Base-by-base conservation (phyloP, 2,888 invertebrate genomes). In the Agonopterix alstromeriana region DNA sequence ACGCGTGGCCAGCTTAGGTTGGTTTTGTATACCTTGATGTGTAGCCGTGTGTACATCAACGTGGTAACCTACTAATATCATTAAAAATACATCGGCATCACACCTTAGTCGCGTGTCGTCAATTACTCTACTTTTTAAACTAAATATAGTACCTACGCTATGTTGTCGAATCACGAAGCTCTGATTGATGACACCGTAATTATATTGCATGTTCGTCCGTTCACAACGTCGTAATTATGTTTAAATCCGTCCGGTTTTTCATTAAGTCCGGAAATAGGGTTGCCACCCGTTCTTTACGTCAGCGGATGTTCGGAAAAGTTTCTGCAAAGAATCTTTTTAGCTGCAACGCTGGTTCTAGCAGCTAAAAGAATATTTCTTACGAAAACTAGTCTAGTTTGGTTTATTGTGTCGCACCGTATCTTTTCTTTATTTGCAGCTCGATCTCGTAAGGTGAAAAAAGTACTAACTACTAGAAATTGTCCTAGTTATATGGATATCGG, bases 161-260 rank as follows among this genome's bases (percentile, higher is more conserved):
- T 36, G 45, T 36, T 12, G 14, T 45, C 14, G 36, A 45, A 45
- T 36, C 45, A 36, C 43, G 10, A 10, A 12, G 45, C 36, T 10
- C 9, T 45, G 45, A 45, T 45, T 45, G 14, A 45, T 45, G 45
- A 36, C 36, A 14, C 35, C 27, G 35, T 43, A 43, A 43, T 43
- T 43, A 43, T 17, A 38, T 38, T n/a, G 45, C 38, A 38, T 45
- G 45, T 45, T 38, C 17, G 38, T 10, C 36, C 35, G 36, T 9
- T 8, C 48, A 48, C 38, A 48, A 38, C 53, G 46, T 14, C 47
- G 53, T 56, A 51, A 63, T 64, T 58, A 58, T 54, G 53, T 55
- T 48, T 53, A 53, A 59, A 55, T 55, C 56, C 51, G 46, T 49
- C 48, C 43, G 48, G 53, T 54, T 59, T 57, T 60, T 60, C 52